Conservation (phyloP, 2,888 invertebrate species). For the Drosophila tanythrix region DNA sequence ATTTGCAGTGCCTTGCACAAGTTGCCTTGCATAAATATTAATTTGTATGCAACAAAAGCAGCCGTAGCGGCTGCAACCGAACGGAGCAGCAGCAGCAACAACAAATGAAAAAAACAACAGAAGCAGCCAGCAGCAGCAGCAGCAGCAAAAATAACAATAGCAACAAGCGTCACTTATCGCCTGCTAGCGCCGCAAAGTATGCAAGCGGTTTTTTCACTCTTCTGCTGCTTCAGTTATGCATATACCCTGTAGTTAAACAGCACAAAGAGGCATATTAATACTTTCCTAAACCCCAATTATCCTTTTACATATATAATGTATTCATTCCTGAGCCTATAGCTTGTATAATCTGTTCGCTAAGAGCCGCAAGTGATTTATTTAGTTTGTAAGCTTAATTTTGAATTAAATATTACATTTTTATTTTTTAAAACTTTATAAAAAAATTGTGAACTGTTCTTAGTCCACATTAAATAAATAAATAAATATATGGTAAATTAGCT, state of each 20-base stretch:
- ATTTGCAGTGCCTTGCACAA: slow-evolving; percentile 77
- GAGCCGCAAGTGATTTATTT: background rate
- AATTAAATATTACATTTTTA: background rate
- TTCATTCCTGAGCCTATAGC: background rate
- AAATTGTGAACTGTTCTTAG: background rate
- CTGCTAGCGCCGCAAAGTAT: slow-evolving; percentile 72
- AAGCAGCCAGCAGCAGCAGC: slow-evolving; percentile 1
- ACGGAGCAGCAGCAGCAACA: slow-evolving; percentile 40
- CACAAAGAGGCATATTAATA: background rate
- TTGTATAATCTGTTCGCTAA: background rate
- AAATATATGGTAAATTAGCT: background rate
- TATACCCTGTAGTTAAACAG: slow-evolving; percentile 28
- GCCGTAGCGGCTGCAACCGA: slow-evolving; percentile 42
- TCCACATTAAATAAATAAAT: background rate
- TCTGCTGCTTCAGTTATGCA: slow-evolving; percentile 39
- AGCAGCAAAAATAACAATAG: slow-evolving; percentile 52
- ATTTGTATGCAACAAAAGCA: slow-evolving; percentile 78
- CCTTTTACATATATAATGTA: background rate
- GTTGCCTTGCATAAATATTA: slow-evolving; percentile 80
- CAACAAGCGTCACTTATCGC: slow-evolving; percentile 74
- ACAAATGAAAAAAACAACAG: slow-evolving; percentile 25
- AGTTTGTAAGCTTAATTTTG: background rate
- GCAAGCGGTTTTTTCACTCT: slow-evolving; percentile 75
- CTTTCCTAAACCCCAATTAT: fast-evolving
- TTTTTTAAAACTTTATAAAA: background rate